Conservation (phyloP, 2,888 invertebrate species). For the Rhingia rostrata region DNA sequence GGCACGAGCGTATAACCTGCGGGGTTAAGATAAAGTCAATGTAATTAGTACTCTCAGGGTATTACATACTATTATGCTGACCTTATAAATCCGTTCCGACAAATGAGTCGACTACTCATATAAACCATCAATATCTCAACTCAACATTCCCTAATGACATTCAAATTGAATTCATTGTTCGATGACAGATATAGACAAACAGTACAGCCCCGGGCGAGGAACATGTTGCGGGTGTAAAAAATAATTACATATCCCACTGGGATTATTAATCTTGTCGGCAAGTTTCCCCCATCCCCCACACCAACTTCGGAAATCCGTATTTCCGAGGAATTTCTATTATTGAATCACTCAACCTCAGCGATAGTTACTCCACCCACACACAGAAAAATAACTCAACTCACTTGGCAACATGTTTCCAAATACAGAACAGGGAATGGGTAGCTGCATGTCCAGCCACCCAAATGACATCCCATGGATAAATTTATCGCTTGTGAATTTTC, state of each 20-base stretch:
- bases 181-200: constrained; percentile 59
- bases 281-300: neutral
- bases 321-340: constrained; percentile 35
- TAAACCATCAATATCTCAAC: constrained; percentile 28
- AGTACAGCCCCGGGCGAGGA: constrained; percentile 37
- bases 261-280: constrained; percentile 67
- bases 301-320: neutral
- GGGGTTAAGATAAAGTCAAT: no score
- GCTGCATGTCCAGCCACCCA: constrained; percentile 43
- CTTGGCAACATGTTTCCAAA: constrained; percentile 63
- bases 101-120: neutral
- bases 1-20: no score
- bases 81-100: neutral
- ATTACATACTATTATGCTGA: neutral
- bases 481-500: constrained; percentile 77
- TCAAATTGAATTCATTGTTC: constrained; percentile 65
- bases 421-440: constrained; percentile 12
- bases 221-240: constrained; percentile 70
- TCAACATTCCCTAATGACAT: constrained; percentile 41
- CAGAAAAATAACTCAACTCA: constrained; percentile 39
- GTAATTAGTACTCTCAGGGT: no score
- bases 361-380: neutral
- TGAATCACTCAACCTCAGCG: constrained; percentile 37
- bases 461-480: constrained; percentile 71
- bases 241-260: constrained; percentile 47